Evolutionary conservation across 2,113 vertebrate species (phyloP), one percentile per base, ranked within the genome.

Genomic region (Chaetura pelagica): DNA sequence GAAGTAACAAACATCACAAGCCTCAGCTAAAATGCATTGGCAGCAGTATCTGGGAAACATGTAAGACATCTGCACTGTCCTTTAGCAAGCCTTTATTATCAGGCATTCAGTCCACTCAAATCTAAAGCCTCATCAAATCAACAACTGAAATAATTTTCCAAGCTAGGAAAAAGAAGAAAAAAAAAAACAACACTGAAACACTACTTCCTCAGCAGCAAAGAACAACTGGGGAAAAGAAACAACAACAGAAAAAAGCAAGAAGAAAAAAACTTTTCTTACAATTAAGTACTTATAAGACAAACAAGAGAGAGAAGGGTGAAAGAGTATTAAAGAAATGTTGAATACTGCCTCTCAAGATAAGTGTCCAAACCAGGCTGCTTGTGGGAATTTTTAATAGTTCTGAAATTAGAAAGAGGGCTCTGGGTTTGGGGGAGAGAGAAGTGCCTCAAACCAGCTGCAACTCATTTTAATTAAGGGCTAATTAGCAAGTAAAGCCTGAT

Each of bases 381-480:
- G n/a, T 63, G 62, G n/a, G 76, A 95, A 94, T 87, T 92, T 94
- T 92, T 90, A 94, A 72, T 82, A 71, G 38, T 48, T 92, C 89
- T 84, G 84, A 87, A 96, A 95, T 92, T 92, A 94, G 89, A 96
- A 91, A 34, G 54, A 91, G 89, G 76, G 78, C 94, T 91, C n/a
- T 61, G 62, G 52, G 84, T 69, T 40, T 95, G 90, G 49, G 58
- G 66, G 58, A 96, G 67, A 83, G 46, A 54, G 82, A 82, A 76
- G 96, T 90, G 85, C 88, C 92, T 85, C 90, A 91, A 92, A 76
- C 58, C 90, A 96, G 96, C 94, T 96, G 95, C 94, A 97, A 79
- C 94, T 96, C 84, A 75, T 96, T 95, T 97, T 94, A 94, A 92
- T 95, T 94, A 93, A 89, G 57, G 51, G 18, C 91, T 96, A 94